Evolutionary conservation across 1,140 invertebrate genomes (phyloP), one percentile per base, ranked within the genome.

Genomic region (Phymastichus coffea): DNA sequence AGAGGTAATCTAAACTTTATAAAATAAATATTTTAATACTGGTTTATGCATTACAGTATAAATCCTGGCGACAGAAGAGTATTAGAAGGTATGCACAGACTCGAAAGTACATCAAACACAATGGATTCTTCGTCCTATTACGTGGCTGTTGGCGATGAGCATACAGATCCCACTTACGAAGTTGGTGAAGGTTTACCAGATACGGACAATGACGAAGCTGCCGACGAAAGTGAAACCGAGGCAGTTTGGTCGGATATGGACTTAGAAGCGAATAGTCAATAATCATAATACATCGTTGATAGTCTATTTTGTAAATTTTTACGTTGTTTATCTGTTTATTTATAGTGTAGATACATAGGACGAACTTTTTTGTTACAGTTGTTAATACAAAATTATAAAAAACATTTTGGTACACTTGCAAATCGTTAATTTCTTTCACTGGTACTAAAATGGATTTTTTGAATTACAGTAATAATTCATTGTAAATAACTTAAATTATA

Each of bases 21-120:
- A 14, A 40, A 40, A 40, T 15, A 15, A 40, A 6, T 4, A n/a
- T 9, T 9, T 8, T 8, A 35, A 35, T 8, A 35, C n/a, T 35
- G 33, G 8, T 35, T 9, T 9, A 9, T 8, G 14, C 33, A 35
- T 9, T 66, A 20, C 63, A 88, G 87, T 65, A 74, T 90, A 56
- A 88, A 90, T 74, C 87, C 88, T 12, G 83, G 77, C 40, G 90
- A 89, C 70, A 79, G 83, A 33, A 79, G 83, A 71, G 88, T 87
- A n/a, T 70, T 83, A 26, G 87, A 90, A 69, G 88, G 87, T 12
- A 82, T 89, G 70, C 86, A 89, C 70, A 75, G 84, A 51, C 75
- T 90, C 17, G 87, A 88, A 68, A 84, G 82, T 66, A 79, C 85
- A 15, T 77, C 78, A 0, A 73, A 76, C 35, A 82, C 82, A 70